phyloP scores from a whole-genome alignment of 2,113 vertebrate genomes.

The Gallinago media region DNA sequence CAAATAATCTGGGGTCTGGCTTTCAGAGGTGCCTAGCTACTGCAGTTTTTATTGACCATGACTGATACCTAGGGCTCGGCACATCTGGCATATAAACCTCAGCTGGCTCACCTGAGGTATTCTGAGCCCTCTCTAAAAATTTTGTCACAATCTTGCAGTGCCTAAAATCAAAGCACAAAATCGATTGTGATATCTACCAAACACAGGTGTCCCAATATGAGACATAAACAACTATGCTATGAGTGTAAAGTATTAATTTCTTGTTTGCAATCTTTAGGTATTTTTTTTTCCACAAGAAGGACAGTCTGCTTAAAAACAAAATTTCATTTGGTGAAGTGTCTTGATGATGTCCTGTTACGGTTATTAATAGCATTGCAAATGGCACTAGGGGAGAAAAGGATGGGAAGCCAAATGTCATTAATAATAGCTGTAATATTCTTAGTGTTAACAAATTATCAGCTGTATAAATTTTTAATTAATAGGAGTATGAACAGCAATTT shows the following conservation, averaged over 20 bases:
- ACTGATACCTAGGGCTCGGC: not conserved
- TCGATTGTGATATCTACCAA: not conserved
- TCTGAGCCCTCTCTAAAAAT: not conserved
- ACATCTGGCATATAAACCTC: not conserved
- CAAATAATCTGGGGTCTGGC: constrained; percentile 10
- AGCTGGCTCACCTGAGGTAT: not conserved
- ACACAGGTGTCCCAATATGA: not conserved
- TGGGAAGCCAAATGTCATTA: constrained; percentile 63
- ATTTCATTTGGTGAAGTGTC: constrained; percentile 32
- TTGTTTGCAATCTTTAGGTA: not conserved
- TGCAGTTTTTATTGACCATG: not conserved
- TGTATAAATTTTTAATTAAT: constrained; percentile 76
- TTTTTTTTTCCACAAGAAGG: not conserved
- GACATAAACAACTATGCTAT: not conserved
- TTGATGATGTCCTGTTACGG: constrained; percentile 1
- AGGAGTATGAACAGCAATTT: constrained; percentile 60
- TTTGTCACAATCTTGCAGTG: not conserved
- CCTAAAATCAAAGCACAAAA: not conserved
- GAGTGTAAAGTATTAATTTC: not conserved
- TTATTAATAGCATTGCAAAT: constrained; percentile 61
- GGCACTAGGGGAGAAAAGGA: constrained; percentile 38
- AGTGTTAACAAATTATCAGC: constrained; percentile 73
- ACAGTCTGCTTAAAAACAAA: not conserved
- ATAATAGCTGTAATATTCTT: constrained; percentile 63
- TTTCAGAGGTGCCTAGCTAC: not conserved